phyloP scores from a whole-genome alignment of 2,888 invertebrate species.

The Liposcelis brunnea region DNA sequence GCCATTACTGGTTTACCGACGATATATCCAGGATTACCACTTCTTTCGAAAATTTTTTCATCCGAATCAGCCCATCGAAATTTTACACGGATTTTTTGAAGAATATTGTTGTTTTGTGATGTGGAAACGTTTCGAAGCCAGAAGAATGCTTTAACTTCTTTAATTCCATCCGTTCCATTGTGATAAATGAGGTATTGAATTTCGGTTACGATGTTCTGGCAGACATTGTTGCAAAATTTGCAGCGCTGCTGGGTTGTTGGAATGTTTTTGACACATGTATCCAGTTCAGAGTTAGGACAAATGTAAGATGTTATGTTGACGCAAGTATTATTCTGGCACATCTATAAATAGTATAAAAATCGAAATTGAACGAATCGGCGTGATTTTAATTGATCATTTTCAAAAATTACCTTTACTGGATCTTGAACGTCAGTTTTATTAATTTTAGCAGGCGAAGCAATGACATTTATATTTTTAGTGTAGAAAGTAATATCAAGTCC shows the following conservation, averaged over 20 bases:
- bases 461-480: background rate
- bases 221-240: constrained; percentile 21
- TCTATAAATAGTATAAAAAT: constrained; percentile 17
- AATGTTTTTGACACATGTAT: constrained; percentile 11
- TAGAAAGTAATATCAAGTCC: too few relatives aligned
- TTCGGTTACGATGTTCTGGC: constrained; percentile 25
- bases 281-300: constrained; percentile 19
- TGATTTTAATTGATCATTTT: too few relatives aligned
- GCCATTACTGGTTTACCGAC: constrained; percentile 43
- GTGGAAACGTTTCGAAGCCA: constrained; percentile 24
- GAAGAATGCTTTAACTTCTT: constrained; percentile 25
- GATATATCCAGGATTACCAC: constrained; percentile 65
- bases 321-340: constrained; percentile 22
- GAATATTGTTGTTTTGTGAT: constrained; percentile 17
- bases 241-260: constrained; percentile 17
- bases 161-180: constrained; percentile 32
- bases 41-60: constrained; percentile 25
- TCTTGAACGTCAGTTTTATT: background rate
- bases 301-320: constrained; percentile 18
- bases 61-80: constrained; percentile 20
- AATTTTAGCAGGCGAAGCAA: background rate
- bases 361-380: too few relatives aligned
- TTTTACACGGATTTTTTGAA: constrained; percentile 22
- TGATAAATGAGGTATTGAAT: constrained; percentile 27
- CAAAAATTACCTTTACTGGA: background rate